Evolutionary conservation across 2,797 vertebrate genomes (phyloP).

Genomic region (Microctenopoma stevenorrisi): DNA sequence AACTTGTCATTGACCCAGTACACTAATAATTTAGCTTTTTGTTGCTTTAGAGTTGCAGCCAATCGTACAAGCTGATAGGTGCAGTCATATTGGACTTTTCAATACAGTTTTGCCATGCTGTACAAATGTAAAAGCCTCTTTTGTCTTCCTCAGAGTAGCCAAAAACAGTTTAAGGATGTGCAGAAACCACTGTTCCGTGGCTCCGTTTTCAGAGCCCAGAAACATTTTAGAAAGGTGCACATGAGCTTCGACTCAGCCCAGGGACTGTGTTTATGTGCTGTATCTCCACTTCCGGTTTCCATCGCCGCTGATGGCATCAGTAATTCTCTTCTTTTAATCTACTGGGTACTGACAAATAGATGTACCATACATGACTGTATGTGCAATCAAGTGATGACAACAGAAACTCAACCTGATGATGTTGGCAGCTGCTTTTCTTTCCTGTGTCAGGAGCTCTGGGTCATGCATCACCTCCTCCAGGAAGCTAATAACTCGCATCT

Average conservation of each 20-base stretch:
- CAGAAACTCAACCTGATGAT: constrained; percentile 87
- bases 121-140: background rate
- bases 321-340: background rate
- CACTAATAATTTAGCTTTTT: background rate
- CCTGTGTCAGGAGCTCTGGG: constrained; percentile 94
- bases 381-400: constrained; percentile 9
- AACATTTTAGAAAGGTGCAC: background rate
- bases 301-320: background rate
- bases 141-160: background rate
- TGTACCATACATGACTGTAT: constrained; percentile 16
- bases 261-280: background rate
- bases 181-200: background rate
- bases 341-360: constrained; percentile 9
- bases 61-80: no score
- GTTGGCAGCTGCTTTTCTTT: constrained; percentile 96
- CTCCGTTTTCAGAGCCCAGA: background rate
- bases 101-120: background rate
- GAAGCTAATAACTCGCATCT: constrained; percentile 91
- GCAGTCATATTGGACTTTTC: background rate
- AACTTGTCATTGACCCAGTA: background rate
- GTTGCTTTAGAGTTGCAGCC: background rate
- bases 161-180: background rate
- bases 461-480: constrained; percentile 98
- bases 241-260: background rate
- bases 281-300: constrained; percentile 2